Evolutionary conservation across 2,113 vertebrate genomes (phyloP).

Genomic region (Bothrops jararaca): DNA sequence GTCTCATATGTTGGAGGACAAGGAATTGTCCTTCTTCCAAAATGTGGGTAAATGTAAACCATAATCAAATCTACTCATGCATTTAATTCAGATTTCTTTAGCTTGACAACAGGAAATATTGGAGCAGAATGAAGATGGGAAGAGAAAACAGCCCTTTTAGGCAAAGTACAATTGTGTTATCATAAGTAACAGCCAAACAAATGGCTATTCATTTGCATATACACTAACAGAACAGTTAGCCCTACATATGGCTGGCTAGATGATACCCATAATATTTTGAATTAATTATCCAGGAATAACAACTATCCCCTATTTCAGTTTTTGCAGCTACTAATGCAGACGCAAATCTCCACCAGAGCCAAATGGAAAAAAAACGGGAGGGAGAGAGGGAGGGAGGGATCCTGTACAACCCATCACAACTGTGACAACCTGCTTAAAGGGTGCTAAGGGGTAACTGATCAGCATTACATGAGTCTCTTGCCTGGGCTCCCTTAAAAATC

Average conservation of each 20-base stretch:
- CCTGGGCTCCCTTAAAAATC: neutral
- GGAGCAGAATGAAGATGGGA: neutral
- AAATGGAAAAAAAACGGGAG: neutral
- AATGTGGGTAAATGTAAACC: neutral
- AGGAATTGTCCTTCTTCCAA: neutral
- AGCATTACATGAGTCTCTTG: neutral
- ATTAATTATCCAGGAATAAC: neutral
- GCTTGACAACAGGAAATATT: neutral
- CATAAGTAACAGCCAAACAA: neutral
- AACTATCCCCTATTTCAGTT: neutral
- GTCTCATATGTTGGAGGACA: neutral
- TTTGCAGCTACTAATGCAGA: neutral
- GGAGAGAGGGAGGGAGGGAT: neutral
- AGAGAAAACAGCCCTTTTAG: neutral
- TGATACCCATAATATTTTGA: neutral
- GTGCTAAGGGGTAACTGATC: conserved; percentile 27
- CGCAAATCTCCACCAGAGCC: neutral
- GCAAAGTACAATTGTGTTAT: neutral
- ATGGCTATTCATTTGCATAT: neutral
- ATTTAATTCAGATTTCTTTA: neutral
- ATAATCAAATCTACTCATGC: neutral
- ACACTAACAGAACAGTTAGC: neutral
- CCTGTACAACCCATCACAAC: neutral
- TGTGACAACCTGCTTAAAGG: conserved; percentile 18
- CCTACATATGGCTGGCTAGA: neutral